A percentile compares a stretch with the other conserved stretches of the same genome.
These are phyloP conservation scores for Digitonthophagus gazella DNA, from an alignment of 2,888 invertebrate genomes.

Conservation along the genomic window DNA sequence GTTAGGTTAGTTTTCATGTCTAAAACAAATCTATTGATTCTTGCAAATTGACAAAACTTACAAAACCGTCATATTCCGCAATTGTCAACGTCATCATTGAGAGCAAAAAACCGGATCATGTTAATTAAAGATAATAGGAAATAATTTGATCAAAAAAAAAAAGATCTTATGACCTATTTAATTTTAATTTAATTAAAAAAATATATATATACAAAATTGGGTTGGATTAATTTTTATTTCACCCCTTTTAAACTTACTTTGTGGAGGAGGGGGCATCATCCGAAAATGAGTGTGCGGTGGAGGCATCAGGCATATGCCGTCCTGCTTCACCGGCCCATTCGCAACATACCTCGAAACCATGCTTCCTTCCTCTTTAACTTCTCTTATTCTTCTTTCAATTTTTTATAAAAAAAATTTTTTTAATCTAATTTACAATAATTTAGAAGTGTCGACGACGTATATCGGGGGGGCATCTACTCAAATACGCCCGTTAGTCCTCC, in stretches of 20 bases:
- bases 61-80: no score
- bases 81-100: not conserved
- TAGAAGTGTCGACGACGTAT: conserved; percentile 18
- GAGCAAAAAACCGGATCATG: not conserved
- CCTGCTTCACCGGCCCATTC: conserved; percentile 50
- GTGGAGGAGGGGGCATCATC: conserved; percentile 47
- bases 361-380: conserved; percentile 23
- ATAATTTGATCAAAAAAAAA: not conserved
- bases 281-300: conserved; percentile 45
- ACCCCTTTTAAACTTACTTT: conserved; percentile 44
- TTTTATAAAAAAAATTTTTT: no score
- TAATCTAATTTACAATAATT: conserved; percentile 25
- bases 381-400: not conserved
- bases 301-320: conserved; percentile 48
- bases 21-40: not conserved
- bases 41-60: not conserved
- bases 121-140: not conserved
- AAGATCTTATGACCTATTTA: not conserved
- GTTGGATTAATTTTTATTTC: no score
- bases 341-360: conserved; percentile 51
- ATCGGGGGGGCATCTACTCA: conserved; percentile 18
- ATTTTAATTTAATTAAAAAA: not conserved
- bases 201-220: not conserved
- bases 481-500: conserved; percentile 25
- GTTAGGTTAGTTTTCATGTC: no score